Evolutionary conservation across 2,113 vertebrate genomes (phyloP).

Genomic region (Tyto alba): DNA sequence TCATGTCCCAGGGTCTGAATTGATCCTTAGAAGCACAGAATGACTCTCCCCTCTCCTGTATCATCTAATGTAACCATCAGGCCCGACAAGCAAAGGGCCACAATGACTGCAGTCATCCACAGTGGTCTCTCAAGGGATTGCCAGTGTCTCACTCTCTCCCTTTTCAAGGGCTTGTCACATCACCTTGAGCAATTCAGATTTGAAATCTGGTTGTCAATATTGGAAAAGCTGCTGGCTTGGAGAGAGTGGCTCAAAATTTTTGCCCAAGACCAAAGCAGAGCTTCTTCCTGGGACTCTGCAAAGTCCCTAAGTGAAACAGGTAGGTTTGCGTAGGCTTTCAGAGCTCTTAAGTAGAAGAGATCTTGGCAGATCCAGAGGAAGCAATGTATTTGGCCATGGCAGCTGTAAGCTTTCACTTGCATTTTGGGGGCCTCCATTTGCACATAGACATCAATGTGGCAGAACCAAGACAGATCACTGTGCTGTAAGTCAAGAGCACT

Average conservation of each 20-base stretch:
- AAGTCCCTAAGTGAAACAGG: background rate
- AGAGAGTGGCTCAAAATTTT: background rate
- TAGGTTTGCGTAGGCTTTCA: background rate
- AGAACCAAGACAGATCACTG: background rate
- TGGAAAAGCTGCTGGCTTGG: background rate
- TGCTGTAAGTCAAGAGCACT: background rate
- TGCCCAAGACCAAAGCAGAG: background rate
- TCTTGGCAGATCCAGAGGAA: background rate
- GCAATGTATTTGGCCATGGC: background rate
- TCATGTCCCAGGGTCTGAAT: rapidly evolving
- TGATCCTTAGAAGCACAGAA: rapidly evolving
- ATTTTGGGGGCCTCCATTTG: background rate
- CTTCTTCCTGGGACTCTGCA: background rate
- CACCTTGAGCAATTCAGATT: background rate
- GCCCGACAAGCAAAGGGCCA: background rate
- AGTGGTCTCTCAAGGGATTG: background rate
- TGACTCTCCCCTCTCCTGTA: background rate
- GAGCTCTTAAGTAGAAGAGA: background rate
- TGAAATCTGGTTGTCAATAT: background rate
- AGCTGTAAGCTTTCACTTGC: background rate
- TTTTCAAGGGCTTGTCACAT: background rate
- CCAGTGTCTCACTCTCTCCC: background rate
- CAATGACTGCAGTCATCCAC: background rate
- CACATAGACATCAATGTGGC: rapidly evolving
- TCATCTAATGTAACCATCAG: background rate